A percentile compares a stretch with the other conserved stretches of the same genome.
Conservation (phyloP, 2,113 vertebrate species). For the Anguilla japonica region DNA sequence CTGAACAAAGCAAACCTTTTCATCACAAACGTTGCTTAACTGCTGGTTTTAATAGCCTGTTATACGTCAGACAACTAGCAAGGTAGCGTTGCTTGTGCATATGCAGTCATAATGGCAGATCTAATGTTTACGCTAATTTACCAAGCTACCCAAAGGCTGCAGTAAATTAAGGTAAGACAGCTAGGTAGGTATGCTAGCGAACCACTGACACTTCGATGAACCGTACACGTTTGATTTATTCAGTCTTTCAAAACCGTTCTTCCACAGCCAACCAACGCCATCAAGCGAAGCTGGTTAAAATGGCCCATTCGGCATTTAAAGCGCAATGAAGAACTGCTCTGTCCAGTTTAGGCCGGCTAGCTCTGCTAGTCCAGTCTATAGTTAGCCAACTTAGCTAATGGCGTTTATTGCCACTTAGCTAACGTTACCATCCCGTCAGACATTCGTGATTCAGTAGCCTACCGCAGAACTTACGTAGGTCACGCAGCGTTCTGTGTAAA, state of each 20-base stretch:
- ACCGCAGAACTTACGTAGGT: neutral
- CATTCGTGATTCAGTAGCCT: neutral
- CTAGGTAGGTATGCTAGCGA: neutral
- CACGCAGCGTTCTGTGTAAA: neutral
- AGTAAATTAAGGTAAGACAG: too few species aligned
- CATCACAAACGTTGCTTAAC: too few species aligned
- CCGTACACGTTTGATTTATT: neutral
- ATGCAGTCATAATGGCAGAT: too few species aligned
- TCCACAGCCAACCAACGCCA: neutral
- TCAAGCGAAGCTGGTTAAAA: neutral
- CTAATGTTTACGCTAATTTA: too few species aligned
- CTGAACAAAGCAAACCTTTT: too few species aligned
- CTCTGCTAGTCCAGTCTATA: neutral
- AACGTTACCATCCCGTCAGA: neutral
- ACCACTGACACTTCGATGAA: neutral
- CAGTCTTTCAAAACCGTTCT: neutral
- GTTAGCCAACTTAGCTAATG: neutral
- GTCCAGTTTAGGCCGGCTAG: neutral
- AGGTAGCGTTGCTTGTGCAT: too few species aligned
- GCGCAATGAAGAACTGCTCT: neutral
- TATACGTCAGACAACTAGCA: neutral
- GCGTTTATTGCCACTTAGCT: neutral
- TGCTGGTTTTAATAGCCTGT: neutral
- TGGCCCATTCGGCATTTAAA: neutral
- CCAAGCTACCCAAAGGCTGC: too few species aligned